Conservation (phyloP, 2,888 invertebrate species). For the Acrobasis consociella region DNA sequence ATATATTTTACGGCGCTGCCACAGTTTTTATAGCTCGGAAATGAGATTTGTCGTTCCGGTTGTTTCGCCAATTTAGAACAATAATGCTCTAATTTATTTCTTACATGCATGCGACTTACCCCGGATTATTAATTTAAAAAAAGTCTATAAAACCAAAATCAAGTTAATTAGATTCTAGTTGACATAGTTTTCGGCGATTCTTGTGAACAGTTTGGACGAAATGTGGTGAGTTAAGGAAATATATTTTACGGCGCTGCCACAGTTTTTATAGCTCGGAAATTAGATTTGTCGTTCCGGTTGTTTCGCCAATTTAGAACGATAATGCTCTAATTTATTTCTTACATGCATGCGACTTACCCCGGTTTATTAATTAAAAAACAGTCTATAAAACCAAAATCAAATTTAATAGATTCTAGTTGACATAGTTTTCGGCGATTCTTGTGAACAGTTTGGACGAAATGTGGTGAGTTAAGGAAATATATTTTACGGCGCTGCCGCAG, state of each 20-base stretch:
- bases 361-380: no score
- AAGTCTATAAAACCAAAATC: no score
- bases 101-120: no score
- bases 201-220: background rate
- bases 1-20: background rate
- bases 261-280: constrained; percentile 1
- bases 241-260: background rate
- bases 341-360: no score
- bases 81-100: background rate
- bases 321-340: background rate
- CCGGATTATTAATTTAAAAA: no score
- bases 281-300: background rate
- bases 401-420: no score
- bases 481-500: background rate
- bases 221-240: background rate
- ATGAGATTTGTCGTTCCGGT: background rate
- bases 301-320: background rate
- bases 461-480: background rate
- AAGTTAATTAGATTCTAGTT: no score
- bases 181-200: background rate
- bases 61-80: background rate
- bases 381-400: no score
- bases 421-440: background rate
- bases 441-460: background rate
- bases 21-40: background rate